Percentiles rank a stretch among this genome's conserved stretches.
phyloP scores from a whole-genome alignment of 1,140 invertebrate species.

The Neodiprion lecontei region DNA sequence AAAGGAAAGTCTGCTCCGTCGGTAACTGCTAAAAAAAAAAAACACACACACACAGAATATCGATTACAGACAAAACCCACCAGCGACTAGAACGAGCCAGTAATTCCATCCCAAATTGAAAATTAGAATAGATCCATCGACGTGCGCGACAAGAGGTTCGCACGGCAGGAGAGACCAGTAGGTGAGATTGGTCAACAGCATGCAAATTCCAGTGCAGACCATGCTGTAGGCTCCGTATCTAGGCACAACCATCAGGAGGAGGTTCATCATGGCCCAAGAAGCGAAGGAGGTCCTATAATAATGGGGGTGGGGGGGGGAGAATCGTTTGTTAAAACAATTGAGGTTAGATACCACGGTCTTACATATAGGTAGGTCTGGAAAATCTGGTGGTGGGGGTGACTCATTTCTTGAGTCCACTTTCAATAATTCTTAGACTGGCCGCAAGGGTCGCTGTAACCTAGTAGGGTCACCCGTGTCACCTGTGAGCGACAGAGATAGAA shows the following conservation, averaged over 20 bases:
- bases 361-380: not conserved
- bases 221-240: conserved; percentile 92
- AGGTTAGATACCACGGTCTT: conserved; percentile 2
- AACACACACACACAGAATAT: too few species aligned
- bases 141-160: conserved; percentile 80
- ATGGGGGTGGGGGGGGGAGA: conserved; percentile 16
- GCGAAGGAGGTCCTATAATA: conserved; percentile 83
- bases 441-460: too few species aligned
- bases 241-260: conserved; percentile 89
- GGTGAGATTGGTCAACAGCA: conserved; percentile 80
- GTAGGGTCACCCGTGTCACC: too few species aligned
- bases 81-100: conserved; percentile 87
- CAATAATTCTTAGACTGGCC: too few species aligned
- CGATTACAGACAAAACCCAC: conserved; percentile 60
- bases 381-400: not conserved
- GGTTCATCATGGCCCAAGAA: conserved; percentile 91
- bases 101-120: conserved; percentile 93
- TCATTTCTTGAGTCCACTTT: too few species aligned
- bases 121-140: conserved; percentile 81
- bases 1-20: too few species aligned
- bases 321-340: conserved; percentile 17
- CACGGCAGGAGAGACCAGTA: conserved; percentile 86
- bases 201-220: conserved; percentile 77
- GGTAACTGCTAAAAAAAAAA: too few species aligned
- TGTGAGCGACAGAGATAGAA: too few species aligned